Evolutionary conservation across 2,797 vertebrate genomes (phyloP).

Genomic region (Falco columbarius): DNA sequence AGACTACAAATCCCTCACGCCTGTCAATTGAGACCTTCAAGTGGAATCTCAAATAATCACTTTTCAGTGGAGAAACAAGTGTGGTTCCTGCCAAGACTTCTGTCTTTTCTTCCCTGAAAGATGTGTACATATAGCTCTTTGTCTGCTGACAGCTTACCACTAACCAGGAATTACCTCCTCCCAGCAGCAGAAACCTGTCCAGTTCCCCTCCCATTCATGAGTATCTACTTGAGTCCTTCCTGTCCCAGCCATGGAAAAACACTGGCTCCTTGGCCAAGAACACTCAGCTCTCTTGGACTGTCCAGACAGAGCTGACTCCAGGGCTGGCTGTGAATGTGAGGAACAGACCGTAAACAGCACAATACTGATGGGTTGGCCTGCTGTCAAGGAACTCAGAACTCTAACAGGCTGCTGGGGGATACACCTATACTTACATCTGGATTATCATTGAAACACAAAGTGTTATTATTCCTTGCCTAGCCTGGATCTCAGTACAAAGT

Average conservation of each 20-base stretch:
- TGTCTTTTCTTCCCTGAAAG: neutral
- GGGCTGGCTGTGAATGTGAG: conserved; percentile 32
- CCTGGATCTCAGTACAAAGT: neutral
- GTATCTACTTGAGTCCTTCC: conserved; percentile 5
- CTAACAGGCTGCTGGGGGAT: neutral
- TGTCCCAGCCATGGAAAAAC: conserved; percentile 36
- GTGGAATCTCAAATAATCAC: neutral
- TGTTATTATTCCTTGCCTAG: neutral
- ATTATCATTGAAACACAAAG: neutral
- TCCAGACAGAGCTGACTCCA: neutral
- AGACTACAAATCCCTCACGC: neutral
- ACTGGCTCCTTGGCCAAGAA: conserved; percentile 1
- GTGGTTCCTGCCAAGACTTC: neutral
- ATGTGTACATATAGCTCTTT: rapidly evolving
- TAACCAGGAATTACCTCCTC: conserved; percentile 14
- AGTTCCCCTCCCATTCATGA: neutral
- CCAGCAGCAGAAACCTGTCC: neutral
- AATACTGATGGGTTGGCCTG: neutral
- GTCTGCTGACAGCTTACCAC: neutral
- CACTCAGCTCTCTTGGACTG: conserved; percentile 19
- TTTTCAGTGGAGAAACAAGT: neutral
- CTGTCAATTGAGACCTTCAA: neutral
- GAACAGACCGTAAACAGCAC: neutral
- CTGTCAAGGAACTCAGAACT: neutral
- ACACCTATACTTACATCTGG: neutral